These are phyloP conservation scores for Heterodera schachtii DNA, from an alignment of 1,140 invertebrate genomes.

Conservation along the genomic window DNA sequence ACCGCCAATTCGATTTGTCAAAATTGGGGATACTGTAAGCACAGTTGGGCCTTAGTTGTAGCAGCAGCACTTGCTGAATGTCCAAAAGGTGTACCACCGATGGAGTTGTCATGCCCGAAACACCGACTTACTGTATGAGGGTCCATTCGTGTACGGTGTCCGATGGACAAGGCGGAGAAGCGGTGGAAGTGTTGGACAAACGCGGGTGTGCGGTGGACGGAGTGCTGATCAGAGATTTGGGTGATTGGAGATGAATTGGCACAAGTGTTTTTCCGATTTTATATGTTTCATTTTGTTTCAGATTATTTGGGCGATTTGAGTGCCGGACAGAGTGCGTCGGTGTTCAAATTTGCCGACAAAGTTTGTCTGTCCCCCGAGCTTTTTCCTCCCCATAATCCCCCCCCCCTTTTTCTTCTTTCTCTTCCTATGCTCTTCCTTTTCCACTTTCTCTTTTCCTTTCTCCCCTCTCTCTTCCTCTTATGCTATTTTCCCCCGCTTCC, in stretches of 20 bases:
- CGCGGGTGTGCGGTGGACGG: constrained; percentile 49
- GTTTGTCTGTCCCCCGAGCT: too few species aligned
- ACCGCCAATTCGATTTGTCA: constrained; percentile 57
- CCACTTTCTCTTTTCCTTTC: too few species aligned
- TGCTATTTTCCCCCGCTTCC: too few species aligned
- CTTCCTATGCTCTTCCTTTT: too few species aligned
- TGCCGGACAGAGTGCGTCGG: constrained; percentile 59
- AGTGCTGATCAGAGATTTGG: constrained; percentile 24
- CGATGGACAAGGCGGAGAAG: constrained; percentile 62
- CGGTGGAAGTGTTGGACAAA: constrained; percentile 60
- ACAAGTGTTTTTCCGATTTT: too few species aligned
- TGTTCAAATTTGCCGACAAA: constrained; percentile 64
- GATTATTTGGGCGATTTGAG: constrained; percentile 55
- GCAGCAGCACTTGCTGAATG: background rate
- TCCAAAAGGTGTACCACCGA: constrained; percentile 30
- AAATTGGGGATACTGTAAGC: constrained; percentile 58
- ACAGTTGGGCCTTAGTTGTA: background rate
- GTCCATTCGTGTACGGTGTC: constrained; percentile 59
- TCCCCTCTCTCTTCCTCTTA: too few species aligned
- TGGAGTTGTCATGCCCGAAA: constrained; percentile 41
- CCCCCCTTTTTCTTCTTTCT: too few species aligned
- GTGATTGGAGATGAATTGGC: background rate
- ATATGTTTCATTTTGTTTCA: constrained; percentile 16
- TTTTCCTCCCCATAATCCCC: too few species aligned
- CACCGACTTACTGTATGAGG: constrained; percentile 61